A percentile compares a stretch with the other conserved stretches of the same genome.
These are phyloP conservation scores for Plagiodera versicolora DNA, from an alignment of 2,888 invertebrate species.

Conservation along the genomic window DNA sequence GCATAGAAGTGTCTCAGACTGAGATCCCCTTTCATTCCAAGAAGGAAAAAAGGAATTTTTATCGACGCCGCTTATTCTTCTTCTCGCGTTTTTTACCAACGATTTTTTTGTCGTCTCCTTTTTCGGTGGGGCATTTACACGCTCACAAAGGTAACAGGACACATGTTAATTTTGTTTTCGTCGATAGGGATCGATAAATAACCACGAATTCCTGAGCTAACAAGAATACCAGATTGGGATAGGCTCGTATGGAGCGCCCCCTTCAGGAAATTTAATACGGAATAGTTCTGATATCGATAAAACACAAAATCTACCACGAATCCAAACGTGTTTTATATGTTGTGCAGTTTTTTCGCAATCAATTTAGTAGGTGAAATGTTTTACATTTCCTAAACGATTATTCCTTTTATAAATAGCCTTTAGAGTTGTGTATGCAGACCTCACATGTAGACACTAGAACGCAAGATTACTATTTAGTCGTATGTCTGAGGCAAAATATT, in stretches of 20 bases:
- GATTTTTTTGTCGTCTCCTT: conserved; percentile 8
- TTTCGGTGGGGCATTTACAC: conserved; percentile 8
- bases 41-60: conserved; percentile 12
- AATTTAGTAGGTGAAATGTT: conserved; percentile 33
- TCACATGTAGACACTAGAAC: conserved; percentile 30
- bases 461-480: conserved; percentile 31
- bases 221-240: not conserved
- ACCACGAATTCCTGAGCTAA: not conserved
- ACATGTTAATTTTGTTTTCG: conserved; percentile 7
- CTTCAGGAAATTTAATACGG: too few species aligned
- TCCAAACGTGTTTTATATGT: too few species aligned
- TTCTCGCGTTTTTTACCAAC: not conserved
- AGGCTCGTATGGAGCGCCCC: too few species aligned
- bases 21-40: conserved; percentile 38
- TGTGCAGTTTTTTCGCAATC: too few species aligned
- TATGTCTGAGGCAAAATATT: conserved; percentile 39
- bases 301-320: too few species aligned
- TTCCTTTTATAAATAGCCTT: conserved; percentile 30
- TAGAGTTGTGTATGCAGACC: conserved; percentile 27
- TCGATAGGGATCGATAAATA: not conserved
- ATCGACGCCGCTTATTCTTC: conserved; percentile 10
- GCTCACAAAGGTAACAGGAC: conserved; percentile 12
- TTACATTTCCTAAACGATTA: conserved; percentile 33
- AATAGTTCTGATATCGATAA: too few species aligned
- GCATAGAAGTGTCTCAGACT: conserved; percentile 43